Percentiles rank a stretch among this genome's conserved stretches.
phyloP scores from a whole-genome alignment of 2,888 invertebrate species.

The Pteria penguin region DNA sequence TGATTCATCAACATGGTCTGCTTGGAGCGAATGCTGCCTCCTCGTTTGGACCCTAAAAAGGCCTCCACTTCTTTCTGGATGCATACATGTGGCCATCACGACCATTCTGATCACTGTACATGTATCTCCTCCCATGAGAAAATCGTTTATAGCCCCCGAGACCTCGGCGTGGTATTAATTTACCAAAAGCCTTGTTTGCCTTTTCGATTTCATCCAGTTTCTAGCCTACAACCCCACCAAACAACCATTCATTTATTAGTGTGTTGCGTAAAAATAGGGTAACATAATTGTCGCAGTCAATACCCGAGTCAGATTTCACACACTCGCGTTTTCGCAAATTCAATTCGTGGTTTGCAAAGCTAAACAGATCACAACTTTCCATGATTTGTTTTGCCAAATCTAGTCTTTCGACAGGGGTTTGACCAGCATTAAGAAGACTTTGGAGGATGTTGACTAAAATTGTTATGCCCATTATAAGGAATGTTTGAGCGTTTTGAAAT shows the following conservation, averaged over 20 bases:
- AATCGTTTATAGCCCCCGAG: background rate
- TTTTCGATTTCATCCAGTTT: background rate
- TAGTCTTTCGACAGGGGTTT: background rate
- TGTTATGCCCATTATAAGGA: conserved; percentile 19
- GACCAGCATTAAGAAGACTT: background rate
- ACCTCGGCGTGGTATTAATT: background rate
- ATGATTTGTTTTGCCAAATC: background rate
- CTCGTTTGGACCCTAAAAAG: background rate
- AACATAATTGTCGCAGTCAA: background rate
- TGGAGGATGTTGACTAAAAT: conserved; percentile 29
- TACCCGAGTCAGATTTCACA: background rate
- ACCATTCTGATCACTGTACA: no score
- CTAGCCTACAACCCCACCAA: background rate
- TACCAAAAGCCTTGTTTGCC: background rate
- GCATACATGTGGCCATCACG: background rate
- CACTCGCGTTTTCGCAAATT: background rate
- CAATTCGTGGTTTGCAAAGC: background rate
- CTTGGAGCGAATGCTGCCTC: background rate
- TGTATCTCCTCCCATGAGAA: background rate
- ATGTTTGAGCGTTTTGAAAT: conserved; percentile 21
- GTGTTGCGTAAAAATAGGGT: background rate
- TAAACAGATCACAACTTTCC: background rate
- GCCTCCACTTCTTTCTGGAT: background rate
- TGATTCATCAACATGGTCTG: no score
- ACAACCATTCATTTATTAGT: background rate